Percentiles rank a stretch among this genome's conserved stretches.
These are phyloP conservation scores for Poeciliopsis gracilis DNA, from an alignment of 2,797 vertebrate genomes.

Conservation along the genomic window DNA sequence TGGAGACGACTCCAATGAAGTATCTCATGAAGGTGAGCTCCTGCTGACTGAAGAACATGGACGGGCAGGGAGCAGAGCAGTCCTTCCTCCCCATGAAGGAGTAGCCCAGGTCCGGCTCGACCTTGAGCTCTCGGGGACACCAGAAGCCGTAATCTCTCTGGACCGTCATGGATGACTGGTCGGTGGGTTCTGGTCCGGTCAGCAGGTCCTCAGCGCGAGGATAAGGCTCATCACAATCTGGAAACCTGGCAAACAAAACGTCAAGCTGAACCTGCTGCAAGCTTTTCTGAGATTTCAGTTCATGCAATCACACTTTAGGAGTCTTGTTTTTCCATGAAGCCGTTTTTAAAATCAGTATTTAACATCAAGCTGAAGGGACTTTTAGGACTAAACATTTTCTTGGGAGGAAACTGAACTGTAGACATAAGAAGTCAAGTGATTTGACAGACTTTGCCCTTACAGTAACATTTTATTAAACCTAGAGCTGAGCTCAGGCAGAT, in stretches of 20 bases:
- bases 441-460: neutral
- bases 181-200: constrained; percentile 82
- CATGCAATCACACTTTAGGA: neutral
- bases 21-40: constrained; percentile 93
- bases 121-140: constrained; percentile 95
- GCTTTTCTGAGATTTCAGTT: neutral
- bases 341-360: neutral
- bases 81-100: constrained; percentile 90
- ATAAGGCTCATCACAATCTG: constrained; percentile 93
- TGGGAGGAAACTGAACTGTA: neutral
- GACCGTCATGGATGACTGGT: constrained; percentile 86
- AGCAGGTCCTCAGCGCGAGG: constrained; percentile 89
- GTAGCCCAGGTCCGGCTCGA: constrained; percentile 93
- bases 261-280: neutral
- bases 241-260: constrained; percentile 82
- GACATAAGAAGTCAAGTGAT: neutral
- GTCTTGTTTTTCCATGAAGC: neutral
- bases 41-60: constrained; percentile 93
- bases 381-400: neutral
- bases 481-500: neutral
- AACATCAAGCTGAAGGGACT: neutral
- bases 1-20: constrained; percentile 93
- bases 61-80: constrained; percentile 96
- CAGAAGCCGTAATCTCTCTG: constrained; percentile 97
- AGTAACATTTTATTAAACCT: neutral